Base-by-base conservation (phyloP, 2,797 vertebrate genomes). In the Philypnodon macrostomus region DNA sequence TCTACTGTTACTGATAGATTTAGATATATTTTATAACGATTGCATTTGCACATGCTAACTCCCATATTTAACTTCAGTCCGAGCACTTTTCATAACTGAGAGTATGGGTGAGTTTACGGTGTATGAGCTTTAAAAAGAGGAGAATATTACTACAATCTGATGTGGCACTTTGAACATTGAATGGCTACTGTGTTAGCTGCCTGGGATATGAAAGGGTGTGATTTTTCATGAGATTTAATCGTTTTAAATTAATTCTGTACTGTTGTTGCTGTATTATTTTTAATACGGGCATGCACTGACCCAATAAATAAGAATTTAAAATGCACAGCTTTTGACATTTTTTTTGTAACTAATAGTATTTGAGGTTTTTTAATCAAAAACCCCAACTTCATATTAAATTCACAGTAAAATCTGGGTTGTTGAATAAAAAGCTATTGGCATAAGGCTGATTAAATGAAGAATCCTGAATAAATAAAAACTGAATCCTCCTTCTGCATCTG, bases 261-360 rank as follows among this genome's bases (percentile, higher is more conserved):
- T 7, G 23, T 64, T 69, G 40, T 44, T 35, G 68, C n/a, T n/a
- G n/a, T 67, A 33, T 51, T 52, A 24, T 40, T 62, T 71, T 73
- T 39, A 55, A 48, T 56, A 23, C 36, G 31, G 45, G 49, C 50
- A 67, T 67, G 61, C 58, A 77, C 70, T 78, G 64, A 73, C 47
- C 24, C 32, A 79, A 82, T 81, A 84, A 87, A 81, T 30, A 58
- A 45, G 15, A 10, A 34, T 68, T 66, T 55, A 19, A 76, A 67
- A 37, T 27, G 18, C 30, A 4, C 4, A 2, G 9, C 24, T 17
- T 46, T 34, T 49, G 30, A 21, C 21, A 23, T 23, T 23, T 3
- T 6, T 6, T 23, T 23, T 3, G 3, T 23, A 23, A 23, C 3
- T 23, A 23, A 23, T 23, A 23, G 26, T 6, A 4, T 11, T 30